These are phyloP conservation scores for Venustaconcha ellipsiformis DNA, from an alignment of 1,140 invertebrate species.

Conservation along the genomic window DNA sequence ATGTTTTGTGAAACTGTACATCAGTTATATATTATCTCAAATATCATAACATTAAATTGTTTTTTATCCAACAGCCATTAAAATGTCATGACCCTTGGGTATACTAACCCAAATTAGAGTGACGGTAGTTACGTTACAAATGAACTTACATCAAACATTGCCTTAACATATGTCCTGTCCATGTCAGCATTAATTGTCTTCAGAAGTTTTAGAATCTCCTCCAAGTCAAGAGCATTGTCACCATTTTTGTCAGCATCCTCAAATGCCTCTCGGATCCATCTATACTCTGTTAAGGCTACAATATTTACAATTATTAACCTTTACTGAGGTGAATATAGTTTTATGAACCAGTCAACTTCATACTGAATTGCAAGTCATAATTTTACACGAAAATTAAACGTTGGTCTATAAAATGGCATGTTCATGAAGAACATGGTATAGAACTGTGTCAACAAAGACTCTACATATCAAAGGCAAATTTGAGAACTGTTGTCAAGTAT, in stretches of 20 bases:
- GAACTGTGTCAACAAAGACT: too few species aligned
- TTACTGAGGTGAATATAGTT: too few species aligned
- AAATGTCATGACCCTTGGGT: too few species aligned
- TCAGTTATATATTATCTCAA: background rate
- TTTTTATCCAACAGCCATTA: background rate
- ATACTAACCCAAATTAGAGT: background rate
- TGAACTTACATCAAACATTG: slow-evolving; percentile 60
- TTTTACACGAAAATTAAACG: too few species aligned
- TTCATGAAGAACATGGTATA: too few species aligned
- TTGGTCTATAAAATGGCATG: too few species aligned
- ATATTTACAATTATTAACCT: too few species aligned
- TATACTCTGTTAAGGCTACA: slow-evolving; percentile 9
- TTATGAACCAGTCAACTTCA: too few species aligned
- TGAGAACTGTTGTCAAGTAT: too few species aligned
- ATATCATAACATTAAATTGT: background rate
- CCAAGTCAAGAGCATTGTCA: slow-evolving; percentile 57
- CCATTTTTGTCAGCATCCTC: slow-evolving; percentile 60
- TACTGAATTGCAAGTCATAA: too few species aligned
- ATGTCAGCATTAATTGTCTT: slow-evolving; percentile 61
- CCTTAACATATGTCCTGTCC: slow-evolving; percentile 54
- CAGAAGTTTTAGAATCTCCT: slow-evolving; percentile 59
- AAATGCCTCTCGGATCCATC: slow-evolving; percentile 58
- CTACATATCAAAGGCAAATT: too few species aligned
- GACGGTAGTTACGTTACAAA: background rate
- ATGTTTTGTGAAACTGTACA: background rate